Conservation (phyloP, 1,140 invertebrate genomes). For the Contarinia nasturtii region DNA sequence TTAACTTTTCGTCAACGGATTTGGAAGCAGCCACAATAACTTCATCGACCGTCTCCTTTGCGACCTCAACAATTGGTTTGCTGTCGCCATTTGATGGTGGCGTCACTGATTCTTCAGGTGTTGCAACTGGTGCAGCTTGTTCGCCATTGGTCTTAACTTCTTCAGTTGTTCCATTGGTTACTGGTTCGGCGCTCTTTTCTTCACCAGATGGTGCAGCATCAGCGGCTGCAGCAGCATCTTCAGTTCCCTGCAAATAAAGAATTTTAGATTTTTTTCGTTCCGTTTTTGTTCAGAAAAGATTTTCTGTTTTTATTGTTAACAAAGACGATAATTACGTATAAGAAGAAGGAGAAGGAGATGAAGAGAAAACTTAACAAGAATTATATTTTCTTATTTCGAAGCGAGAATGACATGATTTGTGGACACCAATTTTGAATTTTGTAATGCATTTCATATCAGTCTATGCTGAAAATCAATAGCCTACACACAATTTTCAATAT, state of each 20-base stretch:
- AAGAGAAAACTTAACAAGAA: too few species aligned
- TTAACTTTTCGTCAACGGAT: not conserved
- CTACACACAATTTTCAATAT: too few species aligned
- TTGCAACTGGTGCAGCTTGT: not conserved
- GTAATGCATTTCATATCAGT: too few species aligned
- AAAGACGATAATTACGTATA: too few species aligned
- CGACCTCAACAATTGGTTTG: not conserved
- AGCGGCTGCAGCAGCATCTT: not conserved
- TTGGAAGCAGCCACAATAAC: not conserved
- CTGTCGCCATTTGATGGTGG: not conserved
- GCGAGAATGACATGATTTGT: too few species aligned
- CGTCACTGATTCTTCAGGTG: not conserved
- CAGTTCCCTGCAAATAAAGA: not conserved
- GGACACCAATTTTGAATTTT: too few species aligned
- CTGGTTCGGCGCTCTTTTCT: not conserved
- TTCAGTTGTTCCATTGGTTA: not conserved
- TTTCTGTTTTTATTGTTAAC: too few species aligned
- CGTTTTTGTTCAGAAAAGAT: too few species aligned
- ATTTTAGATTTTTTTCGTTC: not conserved
- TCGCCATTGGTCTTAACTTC: not conserved
- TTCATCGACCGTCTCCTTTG: not conserved
- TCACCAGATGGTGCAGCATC: not conserved
- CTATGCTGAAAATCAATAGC: too few species aligned
- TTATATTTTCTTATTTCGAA: too few species aligned
- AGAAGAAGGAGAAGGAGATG: too few species aligned